Percentiles rank a stretch among this genome's conserved stretches.
Conservation (phyloP, 2,113 vertebrate species). For the Anthoscopus minutus region DNA sequence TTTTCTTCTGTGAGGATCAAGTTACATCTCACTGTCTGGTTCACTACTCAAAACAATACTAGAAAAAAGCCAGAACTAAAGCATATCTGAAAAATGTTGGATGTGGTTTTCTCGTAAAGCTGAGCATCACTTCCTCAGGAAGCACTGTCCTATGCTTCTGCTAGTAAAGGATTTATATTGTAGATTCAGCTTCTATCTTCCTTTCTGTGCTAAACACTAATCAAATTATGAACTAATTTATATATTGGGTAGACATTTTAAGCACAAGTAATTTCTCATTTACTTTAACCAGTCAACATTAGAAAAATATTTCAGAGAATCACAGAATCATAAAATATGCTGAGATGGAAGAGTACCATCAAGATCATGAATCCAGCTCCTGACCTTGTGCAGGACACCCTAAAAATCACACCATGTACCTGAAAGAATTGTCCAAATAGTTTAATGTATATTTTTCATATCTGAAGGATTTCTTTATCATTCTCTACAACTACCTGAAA, state of each 20-base stretch:
- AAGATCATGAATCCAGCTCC: neutral
- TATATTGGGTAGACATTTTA: neutral
- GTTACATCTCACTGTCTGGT: neutral
- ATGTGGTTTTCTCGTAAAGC: neutral
- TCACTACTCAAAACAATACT: neutral
- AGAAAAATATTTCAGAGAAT: neutral
- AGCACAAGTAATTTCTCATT: neutral
- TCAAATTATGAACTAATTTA: neutral
- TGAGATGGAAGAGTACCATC: neutral
- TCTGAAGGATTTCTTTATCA: accelerated
- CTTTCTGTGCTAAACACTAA: neutral
- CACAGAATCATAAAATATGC: neutral
- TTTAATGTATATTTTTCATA: neutral
- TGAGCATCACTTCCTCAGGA: neutral
- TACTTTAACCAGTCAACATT: neutral
- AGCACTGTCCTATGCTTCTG: neutral
- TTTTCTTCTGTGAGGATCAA: neutral
- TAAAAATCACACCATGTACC: neutral
- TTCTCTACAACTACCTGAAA: neutral
- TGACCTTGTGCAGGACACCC: neutral
- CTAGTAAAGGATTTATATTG: neutral
- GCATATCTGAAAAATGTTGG: neutral
- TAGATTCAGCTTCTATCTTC: neutral
- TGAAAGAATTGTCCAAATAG: neutral
- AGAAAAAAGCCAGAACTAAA: neutral